phyloP scores from a whole-genome alignment of 2,113 vertebrate species.

The Perca schrenkii region DNA sequence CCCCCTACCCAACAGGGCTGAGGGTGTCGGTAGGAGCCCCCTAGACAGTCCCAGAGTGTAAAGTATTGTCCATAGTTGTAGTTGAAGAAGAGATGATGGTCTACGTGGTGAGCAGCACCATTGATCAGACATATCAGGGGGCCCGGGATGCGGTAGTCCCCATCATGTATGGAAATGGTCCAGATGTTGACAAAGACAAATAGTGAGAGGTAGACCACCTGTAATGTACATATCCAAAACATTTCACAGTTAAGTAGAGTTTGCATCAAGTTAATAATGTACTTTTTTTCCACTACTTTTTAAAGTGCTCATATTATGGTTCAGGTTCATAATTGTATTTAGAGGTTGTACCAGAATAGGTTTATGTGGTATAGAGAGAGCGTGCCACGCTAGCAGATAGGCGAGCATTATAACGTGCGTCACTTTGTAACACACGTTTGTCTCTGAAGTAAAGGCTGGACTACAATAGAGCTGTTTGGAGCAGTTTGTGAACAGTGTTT shows the following conservation, averaged over 20 bases:
- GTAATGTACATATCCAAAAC: slow-evolving; percentile 3
- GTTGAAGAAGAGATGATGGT: slow-evolving; percentile 94
- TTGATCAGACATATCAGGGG: slow-evolving; percentile 87
- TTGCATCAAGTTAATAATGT: neutral
- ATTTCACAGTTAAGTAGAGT: neutral
- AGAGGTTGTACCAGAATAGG: no score
- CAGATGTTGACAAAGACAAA: slow-evolving; percentile 95
- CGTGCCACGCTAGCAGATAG: no score
- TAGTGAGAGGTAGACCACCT: slow-evolving; percentile 89
- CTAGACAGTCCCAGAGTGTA: slow-evolving; percentile 94
- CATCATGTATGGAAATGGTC: slow-evolving; percentile 96
- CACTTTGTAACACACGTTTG: no score
- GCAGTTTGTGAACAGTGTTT: no score
- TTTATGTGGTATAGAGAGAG: no score
- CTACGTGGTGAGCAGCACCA: slow-evolving; percentile 92
- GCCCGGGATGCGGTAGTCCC: slow-evolving; percentile 89
- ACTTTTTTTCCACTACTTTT: neutral
- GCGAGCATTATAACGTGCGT: no score
- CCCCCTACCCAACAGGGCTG: slow-evolving; percentile 87
- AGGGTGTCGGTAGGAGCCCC: slow-evolving; percentile 90
- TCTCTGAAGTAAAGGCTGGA: no score
- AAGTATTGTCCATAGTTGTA: slow-evolving; percentile 98
- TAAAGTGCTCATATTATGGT: no score
- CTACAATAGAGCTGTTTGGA: no score
- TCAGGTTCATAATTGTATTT: no score